Conservation (phyloP, 2,797 vertebrate species). For the Sebastes hubbsi region DNA sequence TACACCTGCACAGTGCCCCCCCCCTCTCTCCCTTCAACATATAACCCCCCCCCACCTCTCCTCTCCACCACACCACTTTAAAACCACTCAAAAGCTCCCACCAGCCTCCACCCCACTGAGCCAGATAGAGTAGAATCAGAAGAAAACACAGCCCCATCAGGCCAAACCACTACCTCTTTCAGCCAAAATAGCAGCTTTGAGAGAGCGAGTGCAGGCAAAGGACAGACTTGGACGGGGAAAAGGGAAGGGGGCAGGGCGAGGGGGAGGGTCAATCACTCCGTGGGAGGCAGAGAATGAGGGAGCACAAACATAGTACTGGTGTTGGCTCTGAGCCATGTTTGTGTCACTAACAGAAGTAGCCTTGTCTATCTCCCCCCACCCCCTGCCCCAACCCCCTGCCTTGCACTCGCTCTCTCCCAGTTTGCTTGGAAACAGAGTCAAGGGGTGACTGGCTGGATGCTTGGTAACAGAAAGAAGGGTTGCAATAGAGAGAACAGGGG, state of each 20-base stretch:
- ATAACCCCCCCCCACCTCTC: neutral
- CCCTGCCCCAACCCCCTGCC: constrained; percentile 31
- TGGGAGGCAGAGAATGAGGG: constrained; percentile 74
- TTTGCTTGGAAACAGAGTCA: constrained; percentile 76
- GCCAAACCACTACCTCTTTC: constrained; percentile 68
- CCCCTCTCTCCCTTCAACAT: constrained; percentile 1
- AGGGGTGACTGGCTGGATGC: constrained; percentile 69
- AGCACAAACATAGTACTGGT: constrained; percentile 72
- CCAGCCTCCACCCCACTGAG: constrained; percentile 49
- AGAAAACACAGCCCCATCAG: constrained; percentile 66
- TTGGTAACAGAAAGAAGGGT: constrained; percentile 68
- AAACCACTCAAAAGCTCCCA: constrained; percentile 58
- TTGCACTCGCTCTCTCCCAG: constrained; percentile 55
- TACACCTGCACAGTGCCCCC: constrained; percentile 58
- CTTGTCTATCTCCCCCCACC: constrained; percentile 63
- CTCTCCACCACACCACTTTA: constrained; percentile 33
- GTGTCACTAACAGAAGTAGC: constrained; percentile 80
- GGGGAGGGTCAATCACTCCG: constrained; percentile 67
- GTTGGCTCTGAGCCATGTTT: constrained; percentile 75
- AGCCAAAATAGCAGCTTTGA: constrained; percentile 69
- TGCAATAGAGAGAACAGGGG: constrained; percentile 52
- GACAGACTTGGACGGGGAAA: constrained; percentile 58
- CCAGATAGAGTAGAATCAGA: constrained; percentile 56
- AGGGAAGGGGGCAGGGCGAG: constrained; percentile 44
- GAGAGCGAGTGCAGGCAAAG: constrained; percentile 64